Evolutionary conservation across 2,797 vertebrate genomes (phyloP), one percentile per base, ranked within the genome.

Genomic region (Melanogrammus aeglefinus): DNA sequence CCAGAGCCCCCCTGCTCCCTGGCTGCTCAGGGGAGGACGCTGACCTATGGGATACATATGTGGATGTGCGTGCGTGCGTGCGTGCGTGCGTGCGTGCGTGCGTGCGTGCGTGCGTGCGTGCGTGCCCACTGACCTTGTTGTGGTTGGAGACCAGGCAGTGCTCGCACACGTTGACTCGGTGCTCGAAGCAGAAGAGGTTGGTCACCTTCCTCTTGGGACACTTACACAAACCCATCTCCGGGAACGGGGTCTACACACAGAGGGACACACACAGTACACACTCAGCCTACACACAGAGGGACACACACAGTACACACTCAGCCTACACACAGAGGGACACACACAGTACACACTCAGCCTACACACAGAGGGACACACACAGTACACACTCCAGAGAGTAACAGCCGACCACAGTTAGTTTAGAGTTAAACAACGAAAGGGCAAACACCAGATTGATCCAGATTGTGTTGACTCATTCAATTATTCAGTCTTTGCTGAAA

Each of bases 161-260:
- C 83, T 97, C 97, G 38, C 96, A 97, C 80, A 98, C 97, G 78
- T 98, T 98, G 10, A 98, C 97, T 0, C 97, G 96, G 81, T 97
- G 97, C 84, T 98, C 96, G 74, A 97, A 98, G 89, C 97, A 98
- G 89, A 97, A 98, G 5, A 98, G 89, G 86, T 96, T 98, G 76
- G 97, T 97, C 78, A 98, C 96, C 81, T 97, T 97, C 89, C 96
- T 95, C 92, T 98, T 97, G 1, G 96, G 96, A 92, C 96, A 97
- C 91, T 98, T 97, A 88, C 97, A 97, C 85, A 98, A 94, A 90
- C 97, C 96, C 96, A 98, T 97, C 70, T 86, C 73, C 86, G 77
- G 80, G 76, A 86, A 81, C 29, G 7, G 76, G 86, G 77, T 66
- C 24, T 74, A 33, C 47, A 41, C 9, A 12, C 33, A 73, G 21